A percentile compares a stretch with the other conserved stretches of the same genome.
Conservation (phyloP, 1,140 invertebrate genomes). For the Calephelis nemesis region DNA sequence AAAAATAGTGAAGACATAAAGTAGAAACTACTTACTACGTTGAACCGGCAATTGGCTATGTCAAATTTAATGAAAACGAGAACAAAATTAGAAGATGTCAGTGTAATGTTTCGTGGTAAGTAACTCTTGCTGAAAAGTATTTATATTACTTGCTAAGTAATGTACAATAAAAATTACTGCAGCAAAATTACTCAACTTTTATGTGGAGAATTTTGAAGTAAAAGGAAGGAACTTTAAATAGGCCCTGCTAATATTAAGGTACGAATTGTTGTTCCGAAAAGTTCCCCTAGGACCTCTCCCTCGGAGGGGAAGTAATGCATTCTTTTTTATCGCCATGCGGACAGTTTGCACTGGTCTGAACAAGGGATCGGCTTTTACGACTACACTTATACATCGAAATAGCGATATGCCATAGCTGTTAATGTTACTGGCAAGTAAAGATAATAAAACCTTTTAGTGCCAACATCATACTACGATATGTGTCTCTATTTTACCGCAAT, state of each 20-base stretch:
- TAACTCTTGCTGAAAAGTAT: too few species aligned
- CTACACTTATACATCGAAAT: constrained; percentile 64
- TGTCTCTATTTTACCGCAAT: constrained; percentile 18
- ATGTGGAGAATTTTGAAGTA: constrained; percentile 38
- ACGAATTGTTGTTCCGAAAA: constrained; percentile 63
- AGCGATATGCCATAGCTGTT: constrained; percentile 38
- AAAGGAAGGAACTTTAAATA: constrained; percentile 65
- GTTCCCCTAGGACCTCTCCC: constrained; percentile 59
- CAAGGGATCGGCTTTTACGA: constrained; percentile 67
- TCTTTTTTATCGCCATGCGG: constrained; percentile 70
- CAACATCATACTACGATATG: constrained; percentile 40
- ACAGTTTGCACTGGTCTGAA: constrained; percentile 67
- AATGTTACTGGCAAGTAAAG: constrained; percentile 7
- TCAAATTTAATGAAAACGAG: too few species aligned
- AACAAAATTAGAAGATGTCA: neutral
- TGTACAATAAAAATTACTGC: constrained; percentile 1
- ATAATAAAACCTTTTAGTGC: constrained; percentile 14
- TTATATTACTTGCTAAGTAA: too few species aligned
- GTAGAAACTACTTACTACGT: too few species aligned
- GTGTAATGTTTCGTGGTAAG: constrained; percentile 13
- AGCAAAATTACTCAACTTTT: constrained; percentile 8
- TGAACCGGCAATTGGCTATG: too few species aligned
- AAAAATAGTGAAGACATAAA: too few species aligned
- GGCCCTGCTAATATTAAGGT: constrained; percentile 62
- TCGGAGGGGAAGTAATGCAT: constrained; percentile 72